These are phyloP conservation scores for Vesta saturnalis DNA, from an alignment of 2,888 invertebrate species.

Conservation along the genomic window DNA sequence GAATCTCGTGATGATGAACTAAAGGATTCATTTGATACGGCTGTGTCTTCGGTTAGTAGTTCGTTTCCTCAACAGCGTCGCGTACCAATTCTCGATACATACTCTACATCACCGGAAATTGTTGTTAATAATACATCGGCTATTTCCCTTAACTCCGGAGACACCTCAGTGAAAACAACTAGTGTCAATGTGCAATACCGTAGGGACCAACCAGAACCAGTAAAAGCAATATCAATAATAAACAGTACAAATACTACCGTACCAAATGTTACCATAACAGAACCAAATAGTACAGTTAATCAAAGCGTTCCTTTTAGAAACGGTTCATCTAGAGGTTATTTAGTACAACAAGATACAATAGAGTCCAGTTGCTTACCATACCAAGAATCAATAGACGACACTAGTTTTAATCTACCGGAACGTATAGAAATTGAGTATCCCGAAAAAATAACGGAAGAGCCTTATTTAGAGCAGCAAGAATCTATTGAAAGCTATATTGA, in stretches of 20 bases:
- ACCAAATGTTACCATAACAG: conserved; percentile 52
- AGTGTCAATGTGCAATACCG: conserved; percentile 53
- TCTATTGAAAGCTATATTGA: conserved; percentile 64
- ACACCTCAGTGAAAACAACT: conserved; percentile 36
- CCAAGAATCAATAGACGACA: conserved; percentile 30
- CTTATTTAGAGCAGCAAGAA: conserved; percentile 55
- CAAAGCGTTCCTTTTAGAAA: conserved; percentile 37
- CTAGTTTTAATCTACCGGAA: conserved; percentile 4
- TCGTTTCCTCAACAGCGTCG: conserved; percentile 57
- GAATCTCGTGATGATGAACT: conserved; percentile 67
- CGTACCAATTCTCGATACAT: conserved; percentile 37
- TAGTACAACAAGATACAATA: conserved; percentile 64
- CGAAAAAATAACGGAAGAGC: conserved; percentile 38
- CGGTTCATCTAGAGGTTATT: conserved; percentile 53
- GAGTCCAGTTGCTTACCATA: conserved; percentile 52
- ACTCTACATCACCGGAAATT: conserved; percentile 43
- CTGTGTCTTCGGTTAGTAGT: conserved; percentile 62
- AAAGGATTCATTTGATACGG: conserved; percentile 68
- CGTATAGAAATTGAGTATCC: conserved; percentile 20
- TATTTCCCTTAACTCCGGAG: conserved; percentile 38
- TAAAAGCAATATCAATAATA: conserved; percentile 54
- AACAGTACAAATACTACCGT: conserved; percentile 39
- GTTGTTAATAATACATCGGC: conserved; percentile 43
- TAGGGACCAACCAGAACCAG: conserved; percentile 54
- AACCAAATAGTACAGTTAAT: conserved; percentile 39